Conservation (phyloP, 2,113 vertebrate species). For the Noturus placidus region DNA sequence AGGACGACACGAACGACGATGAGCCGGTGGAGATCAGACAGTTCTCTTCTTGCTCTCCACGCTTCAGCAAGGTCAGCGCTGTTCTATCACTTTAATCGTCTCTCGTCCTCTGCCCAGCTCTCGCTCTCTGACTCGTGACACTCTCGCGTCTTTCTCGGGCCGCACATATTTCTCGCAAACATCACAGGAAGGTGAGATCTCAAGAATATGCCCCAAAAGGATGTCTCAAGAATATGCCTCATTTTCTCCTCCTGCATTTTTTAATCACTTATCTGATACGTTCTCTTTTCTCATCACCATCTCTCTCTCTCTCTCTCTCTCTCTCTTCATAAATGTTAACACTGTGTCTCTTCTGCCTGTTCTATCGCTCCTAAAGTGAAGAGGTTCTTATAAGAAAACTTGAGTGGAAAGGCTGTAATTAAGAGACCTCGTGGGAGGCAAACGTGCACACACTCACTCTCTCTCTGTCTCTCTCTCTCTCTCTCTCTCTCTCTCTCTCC, state of each 20-base stretch:
- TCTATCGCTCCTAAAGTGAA: neutral
- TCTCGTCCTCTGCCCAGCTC: neutral
- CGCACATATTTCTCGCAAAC: neutral
- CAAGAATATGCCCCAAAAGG: neutral
- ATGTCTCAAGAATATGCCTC: neutral
- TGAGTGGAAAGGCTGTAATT: conserved; percentile 14
- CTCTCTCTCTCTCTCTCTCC: too few species aligned
- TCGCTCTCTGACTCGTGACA: neutral
- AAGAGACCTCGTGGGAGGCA: neutral
- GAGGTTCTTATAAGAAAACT: conserved; percentile 2
- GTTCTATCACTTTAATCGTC: neutral
- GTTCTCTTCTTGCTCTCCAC: conserved; percentile 90
- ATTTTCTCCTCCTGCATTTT: neutral
- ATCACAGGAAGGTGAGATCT: neutral
- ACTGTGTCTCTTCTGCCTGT: conserved; percentile 4
- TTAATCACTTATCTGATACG: neutral
- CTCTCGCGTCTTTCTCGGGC: neutral
- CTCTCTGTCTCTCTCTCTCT: too few species aligned
- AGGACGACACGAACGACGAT: conserved; percentile 91
- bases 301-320: neutral
- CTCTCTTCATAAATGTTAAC: neutral
- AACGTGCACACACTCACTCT: conserved; percentile 1
- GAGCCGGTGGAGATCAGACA: conserved; percentile 92
- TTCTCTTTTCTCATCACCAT: neutral
- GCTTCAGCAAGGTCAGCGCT: conserved; percentile 86